Evolutionary conservation across 2,888 invertebrate genomes (phyloP), one percentile per base, ranked within the genome.

Genomic region (Labia minor): DNA sequence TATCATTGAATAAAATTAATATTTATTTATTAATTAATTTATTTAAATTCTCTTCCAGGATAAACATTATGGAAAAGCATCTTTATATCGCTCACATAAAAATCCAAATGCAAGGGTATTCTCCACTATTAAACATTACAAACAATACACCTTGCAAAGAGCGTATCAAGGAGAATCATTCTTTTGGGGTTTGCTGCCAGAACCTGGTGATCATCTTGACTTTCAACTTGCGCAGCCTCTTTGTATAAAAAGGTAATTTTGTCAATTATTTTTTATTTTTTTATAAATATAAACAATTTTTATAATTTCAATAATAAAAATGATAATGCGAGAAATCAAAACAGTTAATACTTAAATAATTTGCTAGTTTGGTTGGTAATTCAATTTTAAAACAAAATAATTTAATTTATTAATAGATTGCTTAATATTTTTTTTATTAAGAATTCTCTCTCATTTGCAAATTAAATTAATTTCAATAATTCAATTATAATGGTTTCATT

Each of bases 161-260:
- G 95, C 95, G 1, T 97, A 97, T 76, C 81, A 83, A 19, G 96
- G 97, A 0, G 86, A 88, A 71, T 86, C 88, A 0, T 95, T 88
- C 76, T 97, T 95, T 78, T 96, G 95, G 96, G 95, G 93, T 0
- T 78, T 90, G 10, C 80, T 89, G 61, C 96, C 96, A 0, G 88
- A 87, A 73, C 85, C 86, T 10, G 93, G 90, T 1, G 92, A 95
- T 76, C 81, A 85, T 67, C 81, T 95, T 19, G 84, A 86, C 71
- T 89, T 96, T 76, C 86, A 86, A 76, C 95, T 95, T 76, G 78
- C 82, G 64, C 83, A 85, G 66, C 92, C 95, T 19, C 81, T 86
- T 69, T 74, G 77, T 71, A 77, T 92, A 69, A 85, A 85, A 75
- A 85, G 83, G 91, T 90, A 77, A 77, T 26, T 26, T n/a, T n/a